Percentiles rank a stretch among this genome's conserved stretches.
Conservation (phyloP, 2,888 invertebrate genomes). For the Ischnura elegans region DNA sequence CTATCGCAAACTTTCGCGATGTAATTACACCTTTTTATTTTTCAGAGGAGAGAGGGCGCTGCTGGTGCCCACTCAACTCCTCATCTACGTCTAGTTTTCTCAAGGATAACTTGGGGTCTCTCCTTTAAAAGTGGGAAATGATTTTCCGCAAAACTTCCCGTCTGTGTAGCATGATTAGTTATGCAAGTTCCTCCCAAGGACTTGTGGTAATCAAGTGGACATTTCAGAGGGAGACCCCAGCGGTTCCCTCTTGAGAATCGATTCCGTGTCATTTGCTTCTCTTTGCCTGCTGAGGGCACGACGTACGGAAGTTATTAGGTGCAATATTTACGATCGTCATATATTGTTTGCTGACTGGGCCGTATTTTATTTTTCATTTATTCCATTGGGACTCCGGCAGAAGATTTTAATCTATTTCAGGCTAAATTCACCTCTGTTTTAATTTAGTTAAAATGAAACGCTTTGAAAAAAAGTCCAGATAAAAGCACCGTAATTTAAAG, state of each 20-base stretch:
- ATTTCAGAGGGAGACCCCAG: neutral
- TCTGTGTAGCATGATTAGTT: constrained; percentile 23
- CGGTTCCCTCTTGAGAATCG: neutral
- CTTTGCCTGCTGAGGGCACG: no score
- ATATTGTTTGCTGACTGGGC: no score
- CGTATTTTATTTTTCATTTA: no score
- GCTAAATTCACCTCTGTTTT: no score
- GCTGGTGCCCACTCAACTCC: neutral
- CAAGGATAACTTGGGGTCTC: neutral
- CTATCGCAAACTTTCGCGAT: constrained; percentile 5
- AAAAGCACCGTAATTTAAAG: no score
- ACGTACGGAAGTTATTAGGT: no score
- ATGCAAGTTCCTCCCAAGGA: neutral
- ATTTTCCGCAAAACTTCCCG: neutral
- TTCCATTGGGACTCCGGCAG: no score
- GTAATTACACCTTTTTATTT: constrained; percentile 6
- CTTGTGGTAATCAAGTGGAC: neutral
- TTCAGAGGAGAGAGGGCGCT: neutral
- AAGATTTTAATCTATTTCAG: no score
- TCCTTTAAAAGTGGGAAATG: neutral
- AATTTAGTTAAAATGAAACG: no score
- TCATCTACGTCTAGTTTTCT: neutral
- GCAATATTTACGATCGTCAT: no score
- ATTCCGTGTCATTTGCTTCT: no score
- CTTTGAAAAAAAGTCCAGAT: no score